phyloP scores from a whole-genome alignment of 2,113 vertebrate genomes.

The Willisornis vidua region DNA sequence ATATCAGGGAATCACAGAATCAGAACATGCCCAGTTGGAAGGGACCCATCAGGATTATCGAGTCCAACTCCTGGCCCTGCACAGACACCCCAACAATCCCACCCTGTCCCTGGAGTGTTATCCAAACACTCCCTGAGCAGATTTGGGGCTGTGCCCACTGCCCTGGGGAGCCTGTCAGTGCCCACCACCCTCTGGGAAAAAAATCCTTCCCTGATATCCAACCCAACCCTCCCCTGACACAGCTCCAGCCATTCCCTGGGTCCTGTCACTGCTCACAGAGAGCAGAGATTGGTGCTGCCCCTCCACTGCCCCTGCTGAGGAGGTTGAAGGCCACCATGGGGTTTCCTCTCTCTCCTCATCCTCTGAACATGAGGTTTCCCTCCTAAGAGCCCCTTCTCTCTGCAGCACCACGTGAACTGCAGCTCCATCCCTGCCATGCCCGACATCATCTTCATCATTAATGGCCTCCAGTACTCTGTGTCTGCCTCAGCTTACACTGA shows the following conservation, averaged over 20 bases:
- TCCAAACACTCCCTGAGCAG: neutral
- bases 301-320: neutral
- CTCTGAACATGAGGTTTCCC: neutral
- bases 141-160: neutral
- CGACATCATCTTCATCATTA: conserved; percentile 64
- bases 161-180: neutral
- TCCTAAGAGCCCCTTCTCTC: neutral
- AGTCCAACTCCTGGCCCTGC: neutral
- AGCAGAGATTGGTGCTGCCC: rapidly evolving
- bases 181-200: neutral
- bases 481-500: conserved; percentile 40
- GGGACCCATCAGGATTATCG: rapidly evolving
- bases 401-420: conserved; percentile 62
- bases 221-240: rapidly evolving
- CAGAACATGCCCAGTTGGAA: neutral
- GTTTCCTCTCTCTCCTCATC: neutral
- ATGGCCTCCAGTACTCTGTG: conserved; percentile 32
- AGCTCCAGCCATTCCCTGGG: neutral
- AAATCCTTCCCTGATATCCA: neutral
- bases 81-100: neutral
- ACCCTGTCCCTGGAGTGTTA: rapidly evolving
- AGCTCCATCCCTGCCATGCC: conserved; percentile 57
- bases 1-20: rapidly evolving
- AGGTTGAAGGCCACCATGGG: neutral
- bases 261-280: neutral